These are phyloP conservation scores for Acrobasis repandana DNA, from an alignment of 2,888 invertebrate genomes.

Conservation along the genomic window DNA sequence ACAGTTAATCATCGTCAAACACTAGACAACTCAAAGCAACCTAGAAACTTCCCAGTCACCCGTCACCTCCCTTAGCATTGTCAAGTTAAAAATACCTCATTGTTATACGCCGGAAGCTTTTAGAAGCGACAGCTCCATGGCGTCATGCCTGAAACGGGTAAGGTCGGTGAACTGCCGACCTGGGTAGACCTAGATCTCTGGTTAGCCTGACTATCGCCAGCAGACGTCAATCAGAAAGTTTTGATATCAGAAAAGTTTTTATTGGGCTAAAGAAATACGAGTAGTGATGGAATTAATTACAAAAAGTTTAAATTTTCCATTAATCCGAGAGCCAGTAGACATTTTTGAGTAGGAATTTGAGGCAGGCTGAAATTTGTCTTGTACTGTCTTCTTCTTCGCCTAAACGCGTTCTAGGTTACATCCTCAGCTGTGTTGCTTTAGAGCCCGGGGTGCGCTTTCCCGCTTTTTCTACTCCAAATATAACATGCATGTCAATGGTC, in stretches of 20 bases:
- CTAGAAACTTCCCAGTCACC: slow-evolving; percentile 3
- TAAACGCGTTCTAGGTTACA: no score
- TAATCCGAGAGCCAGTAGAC: no score
- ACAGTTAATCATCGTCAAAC: no score
- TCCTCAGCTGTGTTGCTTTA: no score
- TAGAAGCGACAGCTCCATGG: slow-evolving; percentile 34
- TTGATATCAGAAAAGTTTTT: background rate
- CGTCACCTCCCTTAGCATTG: background rate
- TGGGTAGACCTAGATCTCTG: slow-evolving; percentile 33
- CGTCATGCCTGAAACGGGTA: slow-evolving; percentile 32
- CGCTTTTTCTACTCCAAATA: no score
- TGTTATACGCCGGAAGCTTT: slow-evolving; percentile 34
- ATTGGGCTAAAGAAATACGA: background rate
- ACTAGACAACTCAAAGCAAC: background rate
- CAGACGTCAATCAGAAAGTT: background rate
- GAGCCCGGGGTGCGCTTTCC: no score
- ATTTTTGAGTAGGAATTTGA: no score
- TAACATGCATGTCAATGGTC: no score
- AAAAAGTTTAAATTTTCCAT: no score
- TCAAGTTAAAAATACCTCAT: slow-evolving; percentile 18
- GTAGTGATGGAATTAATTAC: background rate
- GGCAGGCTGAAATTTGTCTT: no score
- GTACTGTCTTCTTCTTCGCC: no score
- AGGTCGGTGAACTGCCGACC: slow-evolving; percentile 35
- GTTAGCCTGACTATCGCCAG: background rate